Conservation (phyloP, 2,888 invertebrate genomes). For the Parnassius apollo region DNA sequence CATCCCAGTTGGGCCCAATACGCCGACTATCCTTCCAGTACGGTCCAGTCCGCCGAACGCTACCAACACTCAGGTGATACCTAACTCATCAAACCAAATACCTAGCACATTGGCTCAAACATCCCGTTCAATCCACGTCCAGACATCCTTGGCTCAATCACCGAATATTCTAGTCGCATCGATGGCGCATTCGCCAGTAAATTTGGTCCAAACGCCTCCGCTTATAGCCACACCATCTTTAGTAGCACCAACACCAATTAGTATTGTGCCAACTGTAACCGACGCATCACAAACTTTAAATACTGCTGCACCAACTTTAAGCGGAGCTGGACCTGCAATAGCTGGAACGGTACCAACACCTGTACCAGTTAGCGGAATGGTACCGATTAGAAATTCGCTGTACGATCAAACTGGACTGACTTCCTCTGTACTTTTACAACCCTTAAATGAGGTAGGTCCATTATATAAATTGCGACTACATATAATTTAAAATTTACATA, state of each 20-base stretch:
- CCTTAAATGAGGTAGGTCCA: conserved; percentile 65
- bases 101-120: conserved; percentile 8
- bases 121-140: conserved; percentile 32
- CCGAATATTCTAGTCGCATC: conserved; percentile 37
- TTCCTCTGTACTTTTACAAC: conserved; percentile 68
- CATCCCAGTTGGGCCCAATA: conserved; percentile 49
- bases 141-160: conserved; percentile 36
- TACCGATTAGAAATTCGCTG: conserved; percentile 66
- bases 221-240: conserved; percentile 43
- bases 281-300: neutral
- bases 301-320: neutral
- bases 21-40: conserved; percentile 42
- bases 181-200: conserved; percentile 47
- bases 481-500: no score
- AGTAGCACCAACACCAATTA: conserved; percentile 51
- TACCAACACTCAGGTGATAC: conserved; percentile 25
- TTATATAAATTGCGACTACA: neutral
- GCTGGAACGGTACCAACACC: conserved; percentile 14
- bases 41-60: conserved; percentile 17
- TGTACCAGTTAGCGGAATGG: conserved; percentile 56
- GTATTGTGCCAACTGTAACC: neutral
- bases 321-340: neutral
- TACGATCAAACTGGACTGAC: conserved; percentile 68
- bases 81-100: conserved; percentile 13
- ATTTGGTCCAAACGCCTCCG: conserved; percentile 47